Evolutionary conservation across 92 coral and sea anemone genomes (phyloP).

Genomic region (Zoanthus solanderi): DNA sequence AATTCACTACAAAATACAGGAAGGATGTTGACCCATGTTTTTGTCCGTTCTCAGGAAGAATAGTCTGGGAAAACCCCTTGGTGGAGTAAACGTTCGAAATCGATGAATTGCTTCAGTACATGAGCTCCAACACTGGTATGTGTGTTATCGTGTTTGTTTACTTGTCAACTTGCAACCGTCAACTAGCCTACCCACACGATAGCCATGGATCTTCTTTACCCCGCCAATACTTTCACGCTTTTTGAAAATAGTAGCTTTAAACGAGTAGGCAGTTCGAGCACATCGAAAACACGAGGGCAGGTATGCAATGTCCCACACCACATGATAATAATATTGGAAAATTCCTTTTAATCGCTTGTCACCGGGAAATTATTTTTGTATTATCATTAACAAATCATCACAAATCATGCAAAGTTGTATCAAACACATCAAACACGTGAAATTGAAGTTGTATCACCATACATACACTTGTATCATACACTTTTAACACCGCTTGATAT

Average conservation of each 20-base stretch:
- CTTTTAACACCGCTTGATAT: background rate
- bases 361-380: slow-evolving; percentile 11
- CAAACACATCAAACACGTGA: no score
- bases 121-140: slow-evolving; percentile 42
- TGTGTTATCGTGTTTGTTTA: slow-evolving; percentile 20
- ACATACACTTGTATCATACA: background rate
- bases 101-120: background rate
- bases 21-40: slow-evolving; percentile 14
- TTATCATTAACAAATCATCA: slow-evolving; percentile 36
- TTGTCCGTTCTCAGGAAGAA: slow-evolving; percentile 19
- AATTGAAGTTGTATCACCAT: no score
- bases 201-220: slow-evolving; percentile 4
- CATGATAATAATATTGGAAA: slow-evolving; percentile 20
- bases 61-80: slow-evolving; percentile 40
- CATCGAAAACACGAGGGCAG: slow-evolving; percentile 29
- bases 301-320: background rate
- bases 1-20: slow-evolving; percentile 26
- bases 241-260: background rate
- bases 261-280: background rate
- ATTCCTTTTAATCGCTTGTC: slow-evolving; percentile 27
- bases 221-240: background rate
- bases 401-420: background rate
- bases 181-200: slow-evolving; percentile 16
- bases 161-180: slow-evolving; percentile 12
- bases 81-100: background rate